Base-by-base conservation (phyloP, 2,113 vertebrate species). In the Cebus imitator region DNA sequence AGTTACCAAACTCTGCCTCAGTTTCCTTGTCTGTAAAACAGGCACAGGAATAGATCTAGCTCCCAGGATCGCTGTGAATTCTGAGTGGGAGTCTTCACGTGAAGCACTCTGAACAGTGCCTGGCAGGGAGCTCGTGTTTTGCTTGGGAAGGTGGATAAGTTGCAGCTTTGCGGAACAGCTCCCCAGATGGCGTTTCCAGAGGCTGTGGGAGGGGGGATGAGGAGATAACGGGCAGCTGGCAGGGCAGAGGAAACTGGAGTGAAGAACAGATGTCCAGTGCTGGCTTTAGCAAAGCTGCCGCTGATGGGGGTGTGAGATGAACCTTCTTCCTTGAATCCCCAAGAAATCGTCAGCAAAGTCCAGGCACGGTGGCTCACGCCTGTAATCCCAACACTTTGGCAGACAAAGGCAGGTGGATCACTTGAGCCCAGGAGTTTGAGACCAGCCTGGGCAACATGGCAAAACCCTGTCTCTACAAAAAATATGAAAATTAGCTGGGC, bases 21-120 rank as follows among this genome's bases (percentile, higher is more conserved):
- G 85, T 90, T 75, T 96, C 64, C 72, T 75, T 76, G 57, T 17
- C 94, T 84, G 14, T 70, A 55, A 90, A 97, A 87, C 50, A 55
- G 94, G 32, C 32, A 21, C 1, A 57, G 30, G 5, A 55, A 50
- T 23, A 52, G 72, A 21, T 20, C 23, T 10, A 6, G 43, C 57
- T 43, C 57, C 10, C 4, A 6, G 40, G 72, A 45, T 8, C 0
- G 1, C 43, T 45, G 25, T 55, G 55, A 37, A 20, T 40, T 52
- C 57, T 3, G 58, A 43, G 30, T 25, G 50, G 92, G 73, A 48
- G 8, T 7, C 25, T 25, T 37, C 5, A 1, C 0, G 0, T 7
- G 11, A 14, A 8, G 35, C 4, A 1, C 52, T 76, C 40, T n/a
- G 1, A 27, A 9, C n/a, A 12, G 21, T 3, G 18, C 27, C 78